Evolutionary conservation across 2,888 invertebrate genomes (phyloP).

Genomic region (Ptychoptera albimana): DNA sequence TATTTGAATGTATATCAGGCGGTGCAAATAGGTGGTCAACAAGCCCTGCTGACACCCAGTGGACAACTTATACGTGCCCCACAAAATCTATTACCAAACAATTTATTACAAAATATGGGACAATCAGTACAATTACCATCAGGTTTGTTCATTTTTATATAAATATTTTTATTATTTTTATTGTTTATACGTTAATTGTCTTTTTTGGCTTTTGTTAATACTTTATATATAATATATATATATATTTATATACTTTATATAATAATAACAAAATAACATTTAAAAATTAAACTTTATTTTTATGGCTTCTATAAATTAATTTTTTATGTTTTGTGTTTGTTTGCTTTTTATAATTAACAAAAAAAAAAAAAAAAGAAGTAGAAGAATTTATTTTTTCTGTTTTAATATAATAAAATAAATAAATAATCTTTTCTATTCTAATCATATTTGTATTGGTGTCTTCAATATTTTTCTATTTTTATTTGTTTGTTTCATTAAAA

Average conservation of each 20-base stretch:
- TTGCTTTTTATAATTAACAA: too few relatives aligned
- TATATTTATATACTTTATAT: conserved; percentile 1
- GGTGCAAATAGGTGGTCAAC: conserved; percentile 36
- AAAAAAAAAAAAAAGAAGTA: too few relatives aligned
- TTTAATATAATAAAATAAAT: not conserved
- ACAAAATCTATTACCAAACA: conserved; percentile 41
- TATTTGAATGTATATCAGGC: conserved; percentile 18
- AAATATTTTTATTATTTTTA: not conserved
- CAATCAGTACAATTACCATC: conserved; percentile 53
- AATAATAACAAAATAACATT: not conserved
- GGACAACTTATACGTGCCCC: conserved; percentile 68
- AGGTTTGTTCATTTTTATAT: conserved; percentile 21
- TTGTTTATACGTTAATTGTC: not conserved
- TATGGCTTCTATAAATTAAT: not conserved
- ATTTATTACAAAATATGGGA: conserved; percentile 53
- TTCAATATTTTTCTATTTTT: not conserved
- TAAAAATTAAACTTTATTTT: not conserved
- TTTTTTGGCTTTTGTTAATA: not conserved
- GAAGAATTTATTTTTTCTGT: too few relatives aligned
- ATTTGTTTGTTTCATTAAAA: conserved; percentile 1
- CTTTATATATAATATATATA: not conserved
- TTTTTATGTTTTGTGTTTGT: too few relatives aligned
- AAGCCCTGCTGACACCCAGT: conserved; percentile 35
- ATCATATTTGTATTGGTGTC: too few relatives aligned
- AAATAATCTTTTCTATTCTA: too few relatives aligned